These are phyloP conservation scores for Stichodactyla helianthus DNA, from an alignment of 64 coral and sea anemone species.

Conservation along the genomic window DNA sequence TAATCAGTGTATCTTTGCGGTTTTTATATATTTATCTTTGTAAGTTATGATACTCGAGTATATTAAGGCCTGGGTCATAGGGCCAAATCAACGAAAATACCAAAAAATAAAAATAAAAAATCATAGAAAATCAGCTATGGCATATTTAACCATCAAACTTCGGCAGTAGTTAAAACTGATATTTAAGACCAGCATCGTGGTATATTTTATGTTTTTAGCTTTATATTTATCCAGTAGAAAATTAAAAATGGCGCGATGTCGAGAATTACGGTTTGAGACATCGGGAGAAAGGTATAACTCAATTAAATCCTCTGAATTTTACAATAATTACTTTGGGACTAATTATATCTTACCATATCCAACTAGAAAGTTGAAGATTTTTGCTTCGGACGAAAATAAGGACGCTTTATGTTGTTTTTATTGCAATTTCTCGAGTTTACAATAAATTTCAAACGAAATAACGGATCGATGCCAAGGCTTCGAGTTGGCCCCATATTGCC, in stretches of 20 bases:
- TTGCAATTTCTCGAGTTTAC: neutral
- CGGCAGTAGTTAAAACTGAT: neutral
- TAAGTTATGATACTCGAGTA: too few species aligned
- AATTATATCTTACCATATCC: neutral
- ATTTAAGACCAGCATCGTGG: neutral
- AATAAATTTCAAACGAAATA: neutral
- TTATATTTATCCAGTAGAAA: neutral
- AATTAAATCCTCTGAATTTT: neutral
- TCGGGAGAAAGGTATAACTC: neutral
- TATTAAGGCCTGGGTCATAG: too few species aligned
- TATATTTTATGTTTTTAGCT: neutral
- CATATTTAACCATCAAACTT: neutral
- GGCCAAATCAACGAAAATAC: too few species aligned
- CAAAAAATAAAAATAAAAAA: too few species aligned
- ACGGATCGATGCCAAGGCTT: neutral
- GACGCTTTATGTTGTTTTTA: neutral
- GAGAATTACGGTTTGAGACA: neutral
- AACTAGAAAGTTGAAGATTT: neutral
- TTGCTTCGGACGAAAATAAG: neutral
- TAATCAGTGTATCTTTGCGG: too few species aligned
- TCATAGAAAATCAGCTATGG: too few species aligned
- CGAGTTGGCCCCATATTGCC: neutral
- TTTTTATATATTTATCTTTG: too few species aligned
- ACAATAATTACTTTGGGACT: neutral
- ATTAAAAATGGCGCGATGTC: neutral